phyloP scores from a whole-genome alignment of 2,888 invertebrate genomes.

The Plagodis dolabraria region DNA sequence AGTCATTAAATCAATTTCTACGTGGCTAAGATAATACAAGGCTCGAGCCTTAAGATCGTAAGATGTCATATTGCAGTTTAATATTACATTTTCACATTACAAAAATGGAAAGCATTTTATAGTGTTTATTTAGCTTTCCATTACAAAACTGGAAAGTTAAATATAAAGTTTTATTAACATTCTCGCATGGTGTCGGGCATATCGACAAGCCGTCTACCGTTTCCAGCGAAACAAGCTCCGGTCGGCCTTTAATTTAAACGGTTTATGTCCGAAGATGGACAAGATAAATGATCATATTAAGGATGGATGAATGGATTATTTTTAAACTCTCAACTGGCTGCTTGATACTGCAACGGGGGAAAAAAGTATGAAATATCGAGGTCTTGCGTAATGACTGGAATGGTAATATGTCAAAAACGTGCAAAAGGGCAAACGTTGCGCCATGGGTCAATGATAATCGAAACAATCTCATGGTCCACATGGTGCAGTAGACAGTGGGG shows the following conservation, averaged over 20 bases:
- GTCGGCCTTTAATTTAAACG: constrained; percentile 24
- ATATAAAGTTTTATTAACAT: constrained; percentile 25
- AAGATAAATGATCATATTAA: constrained; percentile 36
- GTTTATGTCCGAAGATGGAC: constrained; percentile 32
- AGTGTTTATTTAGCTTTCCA: too few species aligned
- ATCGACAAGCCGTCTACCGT: constrained; percentile 30
- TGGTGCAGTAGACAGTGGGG: constrained; percentile 24
- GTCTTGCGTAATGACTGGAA: constrained; percentile 57
- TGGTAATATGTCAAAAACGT: constrained; percentile 69
- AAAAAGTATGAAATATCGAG: constrained; percentile 43
- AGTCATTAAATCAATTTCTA: constrained; percentile 29
- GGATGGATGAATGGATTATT: constrained; percentile 38
- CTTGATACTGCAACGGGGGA: constrained; percentile 28
- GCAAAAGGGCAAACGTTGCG: constrained; percentile 64
- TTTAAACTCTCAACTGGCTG: constrained; percentile 32
- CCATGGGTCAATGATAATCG: constrained; percentile 48
- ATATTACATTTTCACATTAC: not conserved
- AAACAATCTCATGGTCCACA: constrained; percentile 39
- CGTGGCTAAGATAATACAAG: constrained; percentile 4
- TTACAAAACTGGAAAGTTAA: constrained; percentile 1
- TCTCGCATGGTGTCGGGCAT: constrained; percentile 22
- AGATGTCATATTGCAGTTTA: constrained; percentile 8
- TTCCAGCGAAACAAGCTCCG: constrained; percentile 20
- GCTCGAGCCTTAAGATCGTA: constrained; percentile 1
- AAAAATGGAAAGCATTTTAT: too few species aligned